phyloP scores from a whole-genome alignment of 2,113 vertebrate genomes.

The Chloebia gouldiae region DNA sequence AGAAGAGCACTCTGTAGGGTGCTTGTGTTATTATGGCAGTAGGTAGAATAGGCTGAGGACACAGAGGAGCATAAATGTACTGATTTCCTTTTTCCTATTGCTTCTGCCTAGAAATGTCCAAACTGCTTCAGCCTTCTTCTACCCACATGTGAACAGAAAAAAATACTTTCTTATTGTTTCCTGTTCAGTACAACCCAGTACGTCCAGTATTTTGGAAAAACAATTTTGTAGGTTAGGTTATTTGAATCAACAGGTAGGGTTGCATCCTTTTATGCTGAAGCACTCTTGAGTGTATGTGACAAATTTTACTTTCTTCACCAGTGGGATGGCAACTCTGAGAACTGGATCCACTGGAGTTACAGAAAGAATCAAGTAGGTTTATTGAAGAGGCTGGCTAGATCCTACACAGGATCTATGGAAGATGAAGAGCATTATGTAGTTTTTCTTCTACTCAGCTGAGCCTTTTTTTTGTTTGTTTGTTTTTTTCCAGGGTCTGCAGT shows the following conservation, averaged over 20 bases:
- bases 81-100: neutral
- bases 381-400: neutral
- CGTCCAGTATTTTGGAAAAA: neutral
- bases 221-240: neutral
- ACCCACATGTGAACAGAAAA: neutral
- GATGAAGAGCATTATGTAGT: neutral
- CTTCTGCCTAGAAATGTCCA: neutral
- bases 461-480: neutral
- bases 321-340: neutral
- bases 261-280: neutral
- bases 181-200: neutral
- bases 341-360: accelerated
- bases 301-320: neutral
- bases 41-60: neutral
- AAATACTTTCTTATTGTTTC: neutral
- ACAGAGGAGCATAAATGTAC: neutral
- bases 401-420: neutral
- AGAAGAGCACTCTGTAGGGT: neutral
- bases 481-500: neutral
- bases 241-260: neutral
- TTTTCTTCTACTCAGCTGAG: neutral
- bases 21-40: neutral
- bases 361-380: neutral
- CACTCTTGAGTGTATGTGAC: neutral
- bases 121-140: neutral